These are phyloP conservation scores for Hexactinellida sp. DNA, from an alignment of 37 sponge, comb jelly and placozoan species.

Conservation along the genomic window DNA sequence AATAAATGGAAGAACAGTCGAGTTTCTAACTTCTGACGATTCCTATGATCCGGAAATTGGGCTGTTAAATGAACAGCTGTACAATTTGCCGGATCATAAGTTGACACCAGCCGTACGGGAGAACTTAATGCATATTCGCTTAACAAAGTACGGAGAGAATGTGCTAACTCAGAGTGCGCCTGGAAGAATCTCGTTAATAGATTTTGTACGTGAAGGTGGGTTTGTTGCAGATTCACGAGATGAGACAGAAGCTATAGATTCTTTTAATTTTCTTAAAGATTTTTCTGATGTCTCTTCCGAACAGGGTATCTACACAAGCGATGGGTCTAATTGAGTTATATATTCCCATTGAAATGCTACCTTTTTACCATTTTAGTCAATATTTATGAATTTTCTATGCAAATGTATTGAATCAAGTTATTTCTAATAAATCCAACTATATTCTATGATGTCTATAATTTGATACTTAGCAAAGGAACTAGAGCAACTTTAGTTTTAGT, in stretches of 20 bases:
- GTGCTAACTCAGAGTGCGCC: not conserved
- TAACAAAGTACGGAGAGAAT: not conserved
- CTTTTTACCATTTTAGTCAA: too few relatives aligned
- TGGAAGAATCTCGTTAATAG: not conserved
- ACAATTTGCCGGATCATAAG: not conserved
- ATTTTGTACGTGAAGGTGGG: not conserved
- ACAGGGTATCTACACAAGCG: not conserved
- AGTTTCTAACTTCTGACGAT: not conserved
- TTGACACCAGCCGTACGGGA: slow-evolving; percentile 2
- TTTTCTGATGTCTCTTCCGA: not conserved
- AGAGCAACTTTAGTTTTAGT: too few relatives aligned
- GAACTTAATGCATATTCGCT: not conserved
- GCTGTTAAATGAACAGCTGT: not conserved
- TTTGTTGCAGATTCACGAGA: not conserved
- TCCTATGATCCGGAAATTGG: not conserved
- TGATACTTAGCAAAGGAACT: too few relatives aligned
- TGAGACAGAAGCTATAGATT: slow-evolving; percentile 6
- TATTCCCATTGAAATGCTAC: not conserved
- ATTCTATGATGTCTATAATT: too few relatives aligned
- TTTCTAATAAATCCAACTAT: too few relatives aligned
- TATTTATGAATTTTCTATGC: too few relatives aligned
- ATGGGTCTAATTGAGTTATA: not conserved
- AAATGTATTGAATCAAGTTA: too few relatives aligned
- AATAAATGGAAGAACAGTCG: not conserved
- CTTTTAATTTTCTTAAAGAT: slow-evolving; percentile 9